Evolutionary conservation across 2,888 invertebrate genomes (phyloP).

Genomic region (Drosophila emarginata): DNA sequence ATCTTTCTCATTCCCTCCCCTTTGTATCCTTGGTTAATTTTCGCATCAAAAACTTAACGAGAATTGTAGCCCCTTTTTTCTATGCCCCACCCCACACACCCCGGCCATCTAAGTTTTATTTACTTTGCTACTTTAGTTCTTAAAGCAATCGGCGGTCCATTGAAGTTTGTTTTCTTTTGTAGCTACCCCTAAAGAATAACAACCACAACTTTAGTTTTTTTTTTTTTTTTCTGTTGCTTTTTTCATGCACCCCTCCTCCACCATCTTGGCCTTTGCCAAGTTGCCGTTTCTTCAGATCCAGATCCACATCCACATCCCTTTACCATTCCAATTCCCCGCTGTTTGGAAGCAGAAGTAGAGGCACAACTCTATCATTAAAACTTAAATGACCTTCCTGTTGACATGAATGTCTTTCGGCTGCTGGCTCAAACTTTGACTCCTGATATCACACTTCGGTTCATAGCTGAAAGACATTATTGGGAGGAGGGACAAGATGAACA

Average conservation of each 20-base stretch:
- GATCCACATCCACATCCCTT: too few relatives aligned
- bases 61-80: constrained; percentile 38
- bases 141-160: constrained; percentile 45
- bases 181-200: constrained; percentile 32
- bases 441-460: constrained; percentile 55
- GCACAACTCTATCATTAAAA: constrained; percentile 75
- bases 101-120: constrained; percentile 38
- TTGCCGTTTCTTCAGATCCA: too few relatives aligned
- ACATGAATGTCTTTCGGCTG: constrained; percentile 39
- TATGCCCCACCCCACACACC: constrained; percentile 17
- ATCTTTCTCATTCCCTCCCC: neutral
- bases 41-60: constrained; percentile 25
- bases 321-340: too few relatives aligned
- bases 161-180: constrained; percentile 4
- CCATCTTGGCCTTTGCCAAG: neutral
- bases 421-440: constrained; percentile 67
- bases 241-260: neutral
- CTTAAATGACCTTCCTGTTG: constrained; percentile 76
- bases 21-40: neutral
- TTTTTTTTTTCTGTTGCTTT: neutral
- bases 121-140: constrained; percentile 66
- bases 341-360: neutral
- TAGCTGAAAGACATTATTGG: constrained; percentile 1
- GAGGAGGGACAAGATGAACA: neutral
- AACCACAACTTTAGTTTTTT: constrained; percentile 32